Conservation (phyloP, 2,113 vertebrate species). For the Phycodurus eques region DNA sequence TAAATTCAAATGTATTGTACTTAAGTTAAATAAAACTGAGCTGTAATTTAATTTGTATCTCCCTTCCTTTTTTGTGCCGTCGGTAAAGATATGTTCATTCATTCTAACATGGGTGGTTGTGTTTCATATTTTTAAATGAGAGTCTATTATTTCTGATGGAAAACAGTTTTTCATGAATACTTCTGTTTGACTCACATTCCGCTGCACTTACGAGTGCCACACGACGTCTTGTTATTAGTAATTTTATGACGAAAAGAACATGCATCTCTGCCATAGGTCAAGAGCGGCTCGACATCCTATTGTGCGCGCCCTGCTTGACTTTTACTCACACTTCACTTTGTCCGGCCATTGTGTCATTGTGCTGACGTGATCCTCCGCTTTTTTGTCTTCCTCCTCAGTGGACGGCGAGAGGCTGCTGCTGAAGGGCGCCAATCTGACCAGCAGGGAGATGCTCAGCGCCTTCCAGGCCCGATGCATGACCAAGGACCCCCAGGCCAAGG, state of each 20-base stretch:
- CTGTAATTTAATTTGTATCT: no score
- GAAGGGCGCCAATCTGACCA: conserved; percentile 78
- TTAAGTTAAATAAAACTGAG: no score
- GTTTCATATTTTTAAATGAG: no score
- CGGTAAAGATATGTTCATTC: no score
- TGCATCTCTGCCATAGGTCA: conserved; percentile 27
- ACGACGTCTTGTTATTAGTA: neutral
- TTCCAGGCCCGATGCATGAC: conserved; percentile 72
- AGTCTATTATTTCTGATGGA: neutral
- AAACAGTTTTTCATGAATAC: neutral
- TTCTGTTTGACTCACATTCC: neutral
- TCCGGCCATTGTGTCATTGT: conserved; percentile 10
- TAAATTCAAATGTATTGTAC: no score
- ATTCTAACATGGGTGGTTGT: no score
- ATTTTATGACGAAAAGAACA: neutral
- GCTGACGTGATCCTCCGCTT: conserved; percentile 5
- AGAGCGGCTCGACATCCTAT: neutral
- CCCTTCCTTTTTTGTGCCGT: no score
- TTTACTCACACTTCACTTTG: conserved; percentile 28
- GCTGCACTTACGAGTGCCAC: neutral
- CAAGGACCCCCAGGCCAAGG: conserved; percentile 76
- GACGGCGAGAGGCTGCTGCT: conserved; percentile 84
- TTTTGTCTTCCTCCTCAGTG: conserved; percentile 59
- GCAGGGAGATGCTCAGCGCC: conserved; percentile 78
- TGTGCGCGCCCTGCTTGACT: conserved; percentile 12